A percentile compares a stretch with the other conserved stretches of the same genome.
Conservation (phyloP, 2,113 vertebrate genomes). For the Clupea harengus region DNA sequence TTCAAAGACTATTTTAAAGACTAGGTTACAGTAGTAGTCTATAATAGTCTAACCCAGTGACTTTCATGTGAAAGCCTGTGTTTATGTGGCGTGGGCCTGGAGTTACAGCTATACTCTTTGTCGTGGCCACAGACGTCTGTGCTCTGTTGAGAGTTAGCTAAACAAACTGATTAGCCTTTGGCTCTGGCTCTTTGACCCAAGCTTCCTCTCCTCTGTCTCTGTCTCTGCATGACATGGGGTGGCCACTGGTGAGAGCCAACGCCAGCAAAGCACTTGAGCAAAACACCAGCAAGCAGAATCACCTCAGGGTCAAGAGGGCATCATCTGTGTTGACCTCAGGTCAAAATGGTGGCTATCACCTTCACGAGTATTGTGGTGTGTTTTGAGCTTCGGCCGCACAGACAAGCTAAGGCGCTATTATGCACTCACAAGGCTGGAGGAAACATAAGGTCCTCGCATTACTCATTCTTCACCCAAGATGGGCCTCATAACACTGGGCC, state of each 20-base stretch:
- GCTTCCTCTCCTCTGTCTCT: not conserved
- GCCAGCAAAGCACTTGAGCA: not conserved
- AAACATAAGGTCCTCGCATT: not conserved
- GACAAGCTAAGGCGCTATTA: not conserved
- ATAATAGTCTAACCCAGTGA: not conserved
- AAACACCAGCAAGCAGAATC: no score
- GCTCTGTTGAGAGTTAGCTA: not conserved
- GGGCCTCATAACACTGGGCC: not conserved
- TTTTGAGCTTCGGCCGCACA: not conserved
- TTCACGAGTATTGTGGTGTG: no score
- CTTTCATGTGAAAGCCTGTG: not conserved
- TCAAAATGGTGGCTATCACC: no score
- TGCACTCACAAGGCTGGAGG: not conserved
- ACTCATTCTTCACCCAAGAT: not conserved
- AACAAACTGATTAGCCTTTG: constrained; percentile 1
- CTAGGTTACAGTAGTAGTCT: not conserved
- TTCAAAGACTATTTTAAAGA: not conserved
- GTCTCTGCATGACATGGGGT: not conserved
- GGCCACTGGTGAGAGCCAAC: not conserved
- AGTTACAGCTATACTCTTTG: not conserved
- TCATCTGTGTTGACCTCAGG: no score
- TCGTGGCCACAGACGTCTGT: not conserved
- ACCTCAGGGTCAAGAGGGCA: no score
- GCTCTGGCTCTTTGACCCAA: not conserved
- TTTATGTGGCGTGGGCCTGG: not conserved